Evolutionary conservation across 2,888 invertebrate genomes (phyloP).

Genomic region (Athalia cordata): DNA sequence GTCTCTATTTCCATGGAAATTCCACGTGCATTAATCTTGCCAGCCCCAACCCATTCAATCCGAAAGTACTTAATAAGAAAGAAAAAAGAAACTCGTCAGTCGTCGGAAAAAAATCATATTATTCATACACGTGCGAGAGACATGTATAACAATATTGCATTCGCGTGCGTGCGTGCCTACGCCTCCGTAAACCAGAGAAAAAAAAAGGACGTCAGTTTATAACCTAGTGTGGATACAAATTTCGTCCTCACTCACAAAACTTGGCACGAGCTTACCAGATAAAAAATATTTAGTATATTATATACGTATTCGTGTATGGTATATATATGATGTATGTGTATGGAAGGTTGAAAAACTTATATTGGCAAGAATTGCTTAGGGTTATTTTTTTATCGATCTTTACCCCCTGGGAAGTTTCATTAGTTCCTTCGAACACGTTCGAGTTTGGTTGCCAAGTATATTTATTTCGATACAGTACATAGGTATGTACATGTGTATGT

Average conservation of each 20-base stretch:
- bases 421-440: conserved; percentile 27
- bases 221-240: neutral
- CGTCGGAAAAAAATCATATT: too few species aligned
- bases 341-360: conserved; percentile 10
- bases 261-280: conserved; percentile 32
- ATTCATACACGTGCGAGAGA: neutral
- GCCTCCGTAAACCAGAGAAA: neutral
- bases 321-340: too few species aligned
- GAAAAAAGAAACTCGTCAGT: too few species aligned
- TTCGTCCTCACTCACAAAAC: neutral
- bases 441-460: conserved; percentile 19
- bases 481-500: neutral
- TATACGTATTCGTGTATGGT: too few species aligned
- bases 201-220: neutral
- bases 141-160: neutral
- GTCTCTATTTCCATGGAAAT: neutral
- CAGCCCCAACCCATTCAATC: neutral
- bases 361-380: conserved; percentile 35
- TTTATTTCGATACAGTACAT: conserved; percentile 7
- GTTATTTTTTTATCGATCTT: conserved; percentile 29
- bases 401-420: conserved; percentile 31
- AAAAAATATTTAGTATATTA: neutral
- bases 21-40: neutral
- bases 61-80: neutral
- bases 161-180: neutral